phyloP scores from a whole-genome alignment of 2,113 vertebrate genomes.

The Platichthys stellatus region DNA sequence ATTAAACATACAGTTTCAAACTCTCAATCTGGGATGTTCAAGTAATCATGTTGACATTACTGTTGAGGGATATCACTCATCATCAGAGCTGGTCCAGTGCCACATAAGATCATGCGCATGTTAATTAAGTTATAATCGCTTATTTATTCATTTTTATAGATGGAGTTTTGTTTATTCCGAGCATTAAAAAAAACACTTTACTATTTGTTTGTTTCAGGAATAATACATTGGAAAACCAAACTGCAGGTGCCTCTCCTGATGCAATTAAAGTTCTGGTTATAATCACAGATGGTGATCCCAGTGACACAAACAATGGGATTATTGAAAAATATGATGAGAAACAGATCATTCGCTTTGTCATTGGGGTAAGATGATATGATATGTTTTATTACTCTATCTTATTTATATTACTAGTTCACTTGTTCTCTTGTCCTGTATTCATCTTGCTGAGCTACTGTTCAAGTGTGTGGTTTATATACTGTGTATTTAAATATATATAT shows the following conservation, averaged over 20 bases:
- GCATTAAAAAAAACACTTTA: neutral
- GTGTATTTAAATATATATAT: no score
- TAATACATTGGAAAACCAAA: constrained; percentile 43
- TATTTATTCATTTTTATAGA: neutral
- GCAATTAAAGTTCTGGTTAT: constrained; percentile 84
- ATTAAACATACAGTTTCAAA: neutral
- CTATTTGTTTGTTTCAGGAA: constrained; percentile 48
- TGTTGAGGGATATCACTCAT: neutral
- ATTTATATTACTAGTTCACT: no score
- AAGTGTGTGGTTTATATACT: no score
- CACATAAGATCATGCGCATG: neutral
- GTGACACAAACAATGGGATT: fast-evolving
- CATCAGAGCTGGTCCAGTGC: neutral
- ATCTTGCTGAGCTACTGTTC: no score
- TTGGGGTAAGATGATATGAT: constrained; percentile 72
- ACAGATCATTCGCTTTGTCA: constrained; percentile 76
- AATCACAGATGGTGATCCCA: constrained; percentile 85
- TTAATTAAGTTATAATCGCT: neutral
- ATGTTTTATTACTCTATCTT: neutral
- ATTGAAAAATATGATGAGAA: constrained; percentile 12
- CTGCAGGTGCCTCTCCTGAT: constrained; percentile 72
- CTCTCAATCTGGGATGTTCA: no score
- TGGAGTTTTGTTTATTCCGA: neutral
- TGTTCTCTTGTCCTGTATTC: no score
- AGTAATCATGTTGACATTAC: neutral